Conservation (phyloP, 2,888 invertebrate species). For the Noctua janthe region DNA sequence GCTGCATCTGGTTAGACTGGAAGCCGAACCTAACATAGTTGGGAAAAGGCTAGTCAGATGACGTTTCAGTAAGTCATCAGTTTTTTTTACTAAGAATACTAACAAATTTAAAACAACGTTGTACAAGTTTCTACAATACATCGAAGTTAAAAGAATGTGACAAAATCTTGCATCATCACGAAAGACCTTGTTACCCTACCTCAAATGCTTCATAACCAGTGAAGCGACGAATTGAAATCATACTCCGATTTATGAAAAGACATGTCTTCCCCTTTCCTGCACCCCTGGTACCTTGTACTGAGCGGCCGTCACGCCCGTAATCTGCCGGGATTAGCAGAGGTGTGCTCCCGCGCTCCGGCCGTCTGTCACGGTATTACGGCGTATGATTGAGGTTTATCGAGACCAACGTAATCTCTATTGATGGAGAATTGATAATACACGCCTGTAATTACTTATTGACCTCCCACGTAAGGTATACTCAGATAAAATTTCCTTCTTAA, state of each 20-base stretch:
- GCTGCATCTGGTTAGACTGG: too few species aligned
- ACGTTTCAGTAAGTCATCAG: not conserved
- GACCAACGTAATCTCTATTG: constrained; percentile 5
- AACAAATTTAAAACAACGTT: not conserved
- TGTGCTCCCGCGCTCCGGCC: constrained; percentile 3
- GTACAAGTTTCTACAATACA: not conserved
- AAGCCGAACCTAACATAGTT: too few species aligned
- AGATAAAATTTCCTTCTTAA: not conserved
- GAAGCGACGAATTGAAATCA: constrained; percentile 40
- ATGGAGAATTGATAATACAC: constrained; percentile 13
- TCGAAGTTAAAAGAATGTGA: not conserved
- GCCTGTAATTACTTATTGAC: not conserved
- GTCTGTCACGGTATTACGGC: not conserved
- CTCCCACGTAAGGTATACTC: not conserved
- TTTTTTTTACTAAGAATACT: not conserved
- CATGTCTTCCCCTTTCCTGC: not conserved
- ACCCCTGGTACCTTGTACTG: not conserved
- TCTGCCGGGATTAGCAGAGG: constrained; percentile 43
- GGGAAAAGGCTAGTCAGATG: too few species aligned
- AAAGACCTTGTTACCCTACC: constrained; percentile 7
- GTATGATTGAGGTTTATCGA: constrained; percentile 13
- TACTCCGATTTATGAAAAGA: constrained; percentile 24
- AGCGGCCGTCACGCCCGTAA: constrained; percentile 19
- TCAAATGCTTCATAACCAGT: constrained; percentile 28
- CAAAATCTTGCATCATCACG: not conserved